Base-by-base conservation (phyloP, 2,113 vertebrate species). In the Heterotis niloticus region DNA sequence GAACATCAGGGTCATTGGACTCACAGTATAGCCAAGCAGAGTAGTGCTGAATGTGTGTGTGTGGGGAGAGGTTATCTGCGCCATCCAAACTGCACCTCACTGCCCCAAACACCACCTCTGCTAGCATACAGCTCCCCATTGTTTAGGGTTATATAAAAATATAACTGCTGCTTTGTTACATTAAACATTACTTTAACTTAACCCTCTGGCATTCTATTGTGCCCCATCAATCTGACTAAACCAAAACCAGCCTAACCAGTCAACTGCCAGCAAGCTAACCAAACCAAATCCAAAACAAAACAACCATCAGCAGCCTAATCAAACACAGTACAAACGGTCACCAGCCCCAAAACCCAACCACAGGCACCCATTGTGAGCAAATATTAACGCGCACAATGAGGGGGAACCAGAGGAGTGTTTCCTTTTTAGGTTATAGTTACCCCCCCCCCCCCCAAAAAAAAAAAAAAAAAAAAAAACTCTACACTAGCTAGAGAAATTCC, bases 1-100 rank as follows among this genome's bases (percentile, higher is more conserved):
- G 82, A 82, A 60, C 75, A 54, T 87, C 78, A 82, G 85, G 87
- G 86, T 89, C 86, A 85, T 9, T 76, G 70, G 78, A 85, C 83
- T 84, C 84, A 86, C 88, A 88, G 79, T 88, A 85, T 83, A 87
- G 86, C 75, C 81, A 64, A 51, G 60, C 44, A 18, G 65, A 18
- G 57, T 18, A 20, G 34, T 57, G 7, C 5, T 77, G 16, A 57
- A 72, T 44, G 76, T 14, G 10, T 72, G 57, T 72, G 78, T 44
- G 3, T 67, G 54, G 56, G 23, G 75, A 62, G 69, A 52, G n/a
- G 67, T 52, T 59, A 17, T 69, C 29, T 68, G 64, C 34, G 62
- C 0, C 23, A 44, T 67, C 69, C n/a, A n/a, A n/a, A n/a, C 64
- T 13, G 44, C 64, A 13, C 75, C 71, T 59, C 57, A 17, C 20